Evolutionary conservation across 2,113 vertebrate species (phyloP), one percentile per base, ranked within the genome.

Genomic region (Trogon melanurus): DNA sequence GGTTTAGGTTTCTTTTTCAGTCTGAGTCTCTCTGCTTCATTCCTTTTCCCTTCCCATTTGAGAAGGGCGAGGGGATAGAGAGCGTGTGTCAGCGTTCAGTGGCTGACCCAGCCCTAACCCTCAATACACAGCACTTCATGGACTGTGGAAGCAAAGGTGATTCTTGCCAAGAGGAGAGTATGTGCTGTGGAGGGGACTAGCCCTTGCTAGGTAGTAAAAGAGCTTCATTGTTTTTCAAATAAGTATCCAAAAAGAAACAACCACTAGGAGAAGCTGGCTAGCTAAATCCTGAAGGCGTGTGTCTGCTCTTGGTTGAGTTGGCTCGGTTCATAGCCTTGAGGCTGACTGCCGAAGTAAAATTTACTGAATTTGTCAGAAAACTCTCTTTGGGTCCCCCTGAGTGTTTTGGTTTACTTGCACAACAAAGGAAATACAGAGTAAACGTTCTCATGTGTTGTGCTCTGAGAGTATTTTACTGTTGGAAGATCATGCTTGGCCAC

Each of bases 381-480:
- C 17, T 50, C 38, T 88, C 44, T 48, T 65, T 62, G 17, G 2
- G 32, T 82, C 47, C 29, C 25, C 21, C 13, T 78, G 44, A 10
- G 44, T 73, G 21, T 85, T 81, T 56, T 65, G 44, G 41, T 83
- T 93, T 88, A 32, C 26, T 88, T 90, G n/a, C 27, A 50, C 34
- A 81, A 9, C 30, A 69, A 89, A 82, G 54, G 38, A 89, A 86
- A 5, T 66, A 41, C 0, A 66, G 53, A 71, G 36, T 19, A 16
- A 71, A 9, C n/a, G 9, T 72, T 91, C 74, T 82, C 18, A 27
- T 61, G 69, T 0, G 0, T 79, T 85, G 11, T 74, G 36, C 26
- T 90, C 41, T 64, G 89, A 56, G 82, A 54, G 16, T 60, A 38
- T 91, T 88, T 78, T 71, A 11, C 65, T 92, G 6, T 48, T 93